A percentile compares a stretch with the other conserved stretches of the same genome.
Conservation (phyloP, 35 echinoderm and acorn worm species). For the Ptychodera flava region DNA sequence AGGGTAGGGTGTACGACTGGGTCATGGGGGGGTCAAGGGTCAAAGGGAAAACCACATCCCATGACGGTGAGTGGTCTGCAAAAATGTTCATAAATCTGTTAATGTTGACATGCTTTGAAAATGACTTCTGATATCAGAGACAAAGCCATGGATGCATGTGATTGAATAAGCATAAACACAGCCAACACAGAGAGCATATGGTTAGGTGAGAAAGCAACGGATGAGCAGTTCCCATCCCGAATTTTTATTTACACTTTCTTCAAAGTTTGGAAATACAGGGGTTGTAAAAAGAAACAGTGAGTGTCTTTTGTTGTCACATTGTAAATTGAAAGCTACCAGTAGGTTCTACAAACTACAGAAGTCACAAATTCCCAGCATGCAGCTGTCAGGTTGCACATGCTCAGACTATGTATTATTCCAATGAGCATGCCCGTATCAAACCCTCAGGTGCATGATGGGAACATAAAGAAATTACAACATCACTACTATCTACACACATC, state of each 20-base stretch:
- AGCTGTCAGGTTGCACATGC: background rate
- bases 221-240: background rate
- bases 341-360: background rate
- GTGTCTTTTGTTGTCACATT: constrained; percentile 1
- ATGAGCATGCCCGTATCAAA: background rate
- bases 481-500: background rate
- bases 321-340: background rate
- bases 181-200: background rate
- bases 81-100: background rate
- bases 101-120: no score
- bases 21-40: background rate
- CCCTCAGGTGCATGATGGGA: background rate
- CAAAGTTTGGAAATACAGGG: background rate
- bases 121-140: no score
- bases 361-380: background rate
- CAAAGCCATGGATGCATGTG: no score
- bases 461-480: background rate
- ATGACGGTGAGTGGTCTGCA: background rate
- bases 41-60: background rate
- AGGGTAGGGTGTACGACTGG: no score
- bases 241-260: background rate
- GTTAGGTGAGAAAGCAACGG: background rate
- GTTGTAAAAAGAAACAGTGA: background rate
- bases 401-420: background rate
- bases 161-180: background rate